Conservation (phyloP, 2,113 vertebrate species). For the Equus przewalskii region DNA sequence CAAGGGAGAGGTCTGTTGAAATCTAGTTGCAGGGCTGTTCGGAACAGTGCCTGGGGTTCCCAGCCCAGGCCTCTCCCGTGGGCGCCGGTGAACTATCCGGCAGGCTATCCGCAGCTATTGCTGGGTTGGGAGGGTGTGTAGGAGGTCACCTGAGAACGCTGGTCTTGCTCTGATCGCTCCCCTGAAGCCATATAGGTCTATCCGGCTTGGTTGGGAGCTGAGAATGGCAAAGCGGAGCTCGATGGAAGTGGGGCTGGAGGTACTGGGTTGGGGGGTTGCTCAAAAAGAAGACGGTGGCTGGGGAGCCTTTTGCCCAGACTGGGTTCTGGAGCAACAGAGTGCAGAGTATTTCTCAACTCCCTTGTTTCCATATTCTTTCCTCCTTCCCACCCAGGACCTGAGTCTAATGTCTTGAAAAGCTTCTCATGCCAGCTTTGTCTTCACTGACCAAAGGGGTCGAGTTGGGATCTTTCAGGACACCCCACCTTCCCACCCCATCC, state of each 20-base stretch:
- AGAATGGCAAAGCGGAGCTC: not conserved
- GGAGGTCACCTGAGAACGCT: not conserved
- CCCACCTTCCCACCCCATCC: not conserved
- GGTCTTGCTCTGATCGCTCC: not conserved
- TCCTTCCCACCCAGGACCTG: not conserved
- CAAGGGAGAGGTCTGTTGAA: not conserved
- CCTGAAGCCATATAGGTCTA: not conserved
- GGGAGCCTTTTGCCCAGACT: not conserved
- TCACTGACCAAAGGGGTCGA: not conserved
- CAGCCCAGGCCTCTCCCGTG: not conserved
- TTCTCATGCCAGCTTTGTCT: not conserved
- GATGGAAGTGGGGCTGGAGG: not conserved
- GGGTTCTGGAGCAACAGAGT: not conserved
- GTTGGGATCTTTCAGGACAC: slow-evolving; percentile 1
- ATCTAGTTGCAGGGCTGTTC: not conserved
- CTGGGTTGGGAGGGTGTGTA: not conserved
- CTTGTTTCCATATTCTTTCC: not conserved
- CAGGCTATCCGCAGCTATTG: not conserved
- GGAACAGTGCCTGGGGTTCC: not conserved
- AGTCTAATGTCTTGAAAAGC: not conserved
- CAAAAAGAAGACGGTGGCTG: not conserved
- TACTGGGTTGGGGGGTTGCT: not conserved
- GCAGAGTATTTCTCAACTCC: not conserved
- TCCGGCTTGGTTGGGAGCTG: not conserved
- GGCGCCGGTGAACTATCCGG: not conserved